Evolutionary conservation across 2,888 invertebrate species (phyloP).

Genomic region (Eupelmus urozonus): DNA sequence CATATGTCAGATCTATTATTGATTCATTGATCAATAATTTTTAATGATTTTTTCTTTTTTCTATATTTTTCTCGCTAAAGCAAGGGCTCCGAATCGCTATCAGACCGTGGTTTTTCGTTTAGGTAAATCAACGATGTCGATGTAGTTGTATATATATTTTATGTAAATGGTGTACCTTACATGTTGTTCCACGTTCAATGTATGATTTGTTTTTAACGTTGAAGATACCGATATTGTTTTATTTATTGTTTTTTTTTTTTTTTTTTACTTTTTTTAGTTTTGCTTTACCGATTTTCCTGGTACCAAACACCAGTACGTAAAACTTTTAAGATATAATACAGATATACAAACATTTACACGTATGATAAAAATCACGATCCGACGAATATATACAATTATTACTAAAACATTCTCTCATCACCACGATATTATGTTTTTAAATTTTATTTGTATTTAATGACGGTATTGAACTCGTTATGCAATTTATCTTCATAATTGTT

Average conservation of each 20-base stretch:
- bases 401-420: constrained; percentile 2
- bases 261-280: neutral
- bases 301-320: constrained; percentile 20
- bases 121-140: constrained; percentile 71
- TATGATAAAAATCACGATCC: constrained; percentile 11
- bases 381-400: constrained; percentile 25
- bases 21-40: constrained; percentile 37
- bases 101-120: constrained; percentile 75
- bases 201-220: neutral
- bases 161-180: constrained; percentile 56
- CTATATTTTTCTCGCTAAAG: constrained; percentile 64
- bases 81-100: constrained; percentile 76
- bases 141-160: constrained; percentile 33
- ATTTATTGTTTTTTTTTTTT: neutral
- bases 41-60: constrained; percentile 47
- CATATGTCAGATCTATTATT: constrained; percentile 37
- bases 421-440: neutral
- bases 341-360: constrained; percentile 25
- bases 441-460: neutral
- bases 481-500: constrained; percentile 8
- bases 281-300: constrained; percentile 16
- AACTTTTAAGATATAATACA: constrained; percentile 14
- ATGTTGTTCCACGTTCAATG: constrained; percentile 47
- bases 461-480: neutral
- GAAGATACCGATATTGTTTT: neutral